Percentiles rank a stretch among this genome's conserved stretches.
Conservation (phyloP, 2,113 vertebrate genomes). For the Lipotes vexillifer region DNA sequence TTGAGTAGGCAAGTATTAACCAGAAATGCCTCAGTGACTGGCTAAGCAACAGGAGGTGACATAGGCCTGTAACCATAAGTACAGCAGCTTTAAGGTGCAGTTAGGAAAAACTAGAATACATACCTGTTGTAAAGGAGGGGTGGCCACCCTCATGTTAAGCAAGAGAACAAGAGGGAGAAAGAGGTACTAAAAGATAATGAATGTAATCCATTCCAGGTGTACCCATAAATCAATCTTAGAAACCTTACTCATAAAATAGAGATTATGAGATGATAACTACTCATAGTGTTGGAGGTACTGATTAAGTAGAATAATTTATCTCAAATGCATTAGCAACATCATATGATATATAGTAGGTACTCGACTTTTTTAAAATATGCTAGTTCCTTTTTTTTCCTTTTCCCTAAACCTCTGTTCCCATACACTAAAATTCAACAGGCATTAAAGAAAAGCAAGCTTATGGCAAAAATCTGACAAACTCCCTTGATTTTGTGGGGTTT, state of each 20-base stretch:
- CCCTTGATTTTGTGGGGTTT: background rate
- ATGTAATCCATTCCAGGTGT: background rate
- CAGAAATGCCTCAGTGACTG: background rate
- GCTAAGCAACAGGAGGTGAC: background rate
- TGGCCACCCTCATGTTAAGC: background rate
- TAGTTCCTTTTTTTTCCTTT: background rate
- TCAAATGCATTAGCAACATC: background rate
- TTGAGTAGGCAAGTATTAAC: background rate
- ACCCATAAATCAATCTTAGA: constrained; percentile 1
- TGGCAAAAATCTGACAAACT: background rate
- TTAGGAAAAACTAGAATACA: background rate
- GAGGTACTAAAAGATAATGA: background rate
- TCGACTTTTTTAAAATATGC: background rate
- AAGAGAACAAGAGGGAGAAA: background rate
- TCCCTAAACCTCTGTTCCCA: background rate
- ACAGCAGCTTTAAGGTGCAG: background rate
- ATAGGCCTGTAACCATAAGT: background rate
- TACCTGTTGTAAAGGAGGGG: background rate
- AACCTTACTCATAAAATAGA: background rate
- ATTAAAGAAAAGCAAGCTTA: background rate
- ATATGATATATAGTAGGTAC: background rate
- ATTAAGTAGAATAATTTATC: background rate
- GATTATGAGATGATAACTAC: background rate
- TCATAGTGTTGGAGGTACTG: background rate
- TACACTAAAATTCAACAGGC: background rate